These are phyloP conservation scores for Apeltes quadracus DNA, from an alignment of 2,113 vertebrate species.

Conservation along the genomic window DNA sequence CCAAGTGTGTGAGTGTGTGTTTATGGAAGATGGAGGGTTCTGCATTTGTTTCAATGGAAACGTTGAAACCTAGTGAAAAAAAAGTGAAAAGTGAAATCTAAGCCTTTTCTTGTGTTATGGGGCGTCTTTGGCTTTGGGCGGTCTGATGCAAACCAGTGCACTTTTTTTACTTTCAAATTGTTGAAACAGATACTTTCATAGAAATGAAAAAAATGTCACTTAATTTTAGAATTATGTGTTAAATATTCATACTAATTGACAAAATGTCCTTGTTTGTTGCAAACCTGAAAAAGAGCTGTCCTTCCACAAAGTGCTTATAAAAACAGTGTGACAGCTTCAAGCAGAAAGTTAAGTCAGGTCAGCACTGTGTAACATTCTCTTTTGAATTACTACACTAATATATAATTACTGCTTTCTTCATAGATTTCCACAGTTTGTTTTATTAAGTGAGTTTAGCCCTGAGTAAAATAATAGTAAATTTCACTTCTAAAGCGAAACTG, in stretches of 20 bases:
- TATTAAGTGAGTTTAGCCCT: conserved; percentile 17
- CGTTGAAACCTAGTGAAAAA: background rate
- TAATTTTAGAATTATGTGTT: too few relatives aligned
- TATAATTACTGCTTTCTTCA: conserved; percentile 5
- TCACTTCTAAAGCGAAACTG: conserved; percentile 24
- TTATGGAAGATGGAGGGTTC: background rate
- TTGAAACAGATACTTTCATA: background rate
- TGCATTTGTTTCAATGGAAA: conserved; percentile 26
- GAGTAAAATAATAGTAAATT: conserved; percentile 20
- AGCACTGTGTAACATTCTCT: background rate
- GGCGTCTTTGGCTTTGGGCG: conserved; percentile 2
- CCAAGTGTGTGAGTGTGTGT: conserved; percentile 13
- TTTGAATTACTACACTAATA: conserved; percentile 8
- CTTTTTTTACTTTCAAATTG: conserved; percentile 21
- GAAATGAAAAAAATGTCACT: background rate
- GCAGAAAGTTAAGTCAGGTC: background rate
- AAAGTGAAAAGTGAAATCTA: conserved; percentile 8
- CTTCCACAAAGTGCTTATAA: background rate
- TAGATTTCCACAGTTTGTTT: background rate
- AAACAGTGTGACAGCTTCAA: conserved; percentile 2
- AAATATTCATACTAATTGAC: background rate
- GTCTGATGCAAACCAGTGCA: conserved; percentile 7
- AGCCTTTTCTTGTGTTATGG: too few relatives aligned
- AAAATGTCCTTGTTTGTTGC: background rate
- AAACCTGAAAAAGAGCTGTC: background rate